Evolutionary conservation across 2,888 invertebrate genomes (phyloP).

Genomic region (Drosophila mettleri): DNA sequence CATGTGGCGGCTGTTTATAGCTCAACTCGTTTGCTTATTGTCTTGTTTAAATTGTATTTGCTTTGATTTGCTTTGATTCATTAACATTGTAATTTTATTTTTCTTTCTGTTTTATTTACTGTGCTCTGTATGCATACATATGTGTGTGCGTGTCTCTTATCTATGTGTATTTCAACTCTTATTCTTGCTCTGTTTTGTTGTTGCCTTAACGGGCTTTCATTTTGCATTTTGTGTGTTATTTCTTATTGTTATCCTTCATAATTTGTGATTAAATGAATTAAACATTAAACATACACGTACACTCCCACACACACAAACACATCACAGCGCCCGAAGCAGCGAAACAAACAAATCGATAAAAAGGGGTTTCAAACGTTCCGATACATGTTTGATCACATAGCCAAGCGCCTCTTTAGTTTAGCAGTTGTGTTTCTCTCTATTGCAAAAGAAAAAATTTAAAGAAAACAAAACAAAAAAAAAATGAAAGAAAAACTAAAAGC

Average conservation of each 20-base stretch:
- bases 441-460: constrained; percentile 11
- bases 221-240: not conserved
- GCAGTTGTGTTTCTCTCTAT: constrained; percentile 10
- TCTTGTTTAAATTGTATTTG: not conserved
- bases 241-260: constrained; percentile 20
- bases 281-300: constrained; percentile 13
- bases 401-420: constrained; percentile 24
- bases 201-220: constrained; percentile 15
- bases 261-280: constrained; percentile 49
- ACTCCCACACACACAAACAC: constrained; percentile 22
- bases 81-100: constrained; percentile 1
- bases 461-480: constrained; percentile 2
- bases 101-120: not conserved
- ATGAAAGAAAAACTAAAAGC: constrained; percentile 7
- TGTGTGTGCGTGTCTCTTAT: not conserved
- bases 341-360: constrained; percentile 57
- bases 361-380: constrained; percentile 81
- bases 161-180: constrained; percentile 9
- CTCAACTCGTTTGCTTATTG: constrained; percentile 1
- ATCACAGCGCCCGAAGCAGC: constrained; percentile 51
- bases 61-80: not conserved
- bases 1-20: constrained; percentile 7
- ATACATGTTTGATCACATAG: constrained; percentile 55
- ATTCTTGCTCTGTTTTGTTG: constrained; percentile 11
- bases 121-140: not conserved